These are phyloP conservation scores for Metopia argyrocephala DNA, from an alignment of 2,888 invertebrate genomes.

Conservation along the genomic window DNA sequence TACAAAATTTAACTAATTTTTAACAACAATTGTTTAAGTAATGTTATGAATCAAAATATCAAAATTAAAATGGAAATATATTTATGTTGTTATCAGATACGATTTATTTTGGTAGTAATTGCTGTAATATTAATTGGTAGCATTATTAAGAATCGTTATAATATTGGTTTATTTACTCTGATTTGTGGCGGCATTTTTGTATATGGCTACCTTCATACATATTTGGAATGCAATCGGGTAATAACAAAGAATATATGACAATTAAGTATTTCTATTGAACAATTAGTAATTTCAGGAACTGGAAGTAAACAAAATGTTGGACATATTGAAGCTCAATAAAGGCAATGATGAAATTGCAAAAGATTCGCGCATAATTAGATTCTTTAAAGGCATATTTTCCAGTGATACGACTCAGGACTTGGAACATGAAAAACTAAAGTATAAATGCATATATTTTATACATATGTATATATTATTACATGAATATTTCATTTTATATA, in stretches of 20 bases:
- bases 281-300: slow-evolving; percentile 68
- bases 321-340: slow-evolving; percentile 65
- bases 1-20: not conserved
- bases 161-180: slow-evolving; percentile 64
- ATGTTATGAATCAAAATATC: not conserved
- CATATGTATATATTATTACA: slow-evolving; percentile 18
- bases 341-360: slow-evolving; percentile 25
- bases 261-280: not conserved
- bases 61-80: slow-evolving; percentile 26
- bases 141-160: slow-evolving; percentile 68
- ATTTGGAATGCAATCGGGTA: slow-evolving; percentile 75
- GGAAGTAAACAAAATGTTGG: slow-evolving; percentile 69
- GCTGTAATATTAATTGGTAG: slow-evolving; percentile 63
- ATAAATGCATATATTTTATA: slow-evolving; percentile 69
- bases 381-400: slow-evolving; percentile 58
- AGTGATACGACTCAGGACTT: slow-evolving; percentile 28
- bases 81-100: slow-evolving; percentile 66
- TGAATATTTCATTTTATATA: slow-evolving; percentile 9
- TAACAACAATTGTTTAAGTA: not conserved
- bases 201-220: slow-evolving; percentile 72
- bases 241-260: not conserved
- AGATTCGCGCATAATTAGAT: slow-evolving; percentile 39
- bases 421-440: slow-evolving; percentile 57
- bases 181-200: slow-evolving; percentile 66
- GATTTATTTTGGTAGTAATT: slow-evolving; percentile 66